Evolutionary conservation across 2,113 vertebrate species (phyloP), one percentile per base, ranked within the genome.

Genomic region (Lophura nycthemera): DNA sequence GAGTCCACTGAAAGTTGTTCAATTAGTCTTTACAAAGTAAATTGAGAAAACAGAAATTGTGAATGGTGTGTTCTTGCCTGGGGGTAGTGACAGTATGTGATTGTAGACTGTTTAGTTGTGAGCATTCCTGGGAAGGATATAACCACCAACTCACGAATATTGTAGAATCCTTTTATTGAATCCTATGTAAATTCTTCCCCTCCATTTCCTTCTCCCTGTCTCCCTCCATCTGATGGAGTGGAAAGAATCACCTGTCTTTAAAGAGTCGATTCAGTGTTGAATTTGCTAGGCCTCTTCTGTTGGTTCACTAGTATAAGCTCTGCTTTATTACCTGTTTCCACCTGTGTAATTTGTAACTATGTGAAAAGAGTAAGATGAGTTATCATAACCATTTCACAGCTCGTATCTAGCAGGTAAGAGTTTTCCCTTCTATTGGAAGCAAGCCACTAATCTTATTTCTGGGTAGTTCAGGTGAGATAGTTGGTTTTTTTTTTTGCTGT

Each of bases 21-120:
- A 89, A 72, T 94, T 90, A 76, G n/a, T 22, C 48, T 91, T 87
- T 84, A 29, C 52, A 73, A 89, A 88, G 71, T 61, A 75, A 89
- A 36, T 21, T 61, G 40, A 76, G 61, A 65, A 83, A 82, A 86
- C 86, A 74, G 7, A 32, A 67, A 17, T 75, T 36, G 32, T 82
- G 88, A 32, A 71, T 85, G 60, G 43, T 76, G 59, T 87, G n/a
- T 61, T 89, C 54, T 92, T 85, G 45, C 71, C 87, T 65, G 40
- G 45, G 45, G 59, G 24, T 66, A 21, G 57, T 8, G 52, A 21
- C 54, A 29, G 24, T 66, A 7, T 19, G 24, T 36, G 72, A 69
- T 85, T 59, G 43, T 29, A 43, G 60, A 29, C 76, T 77, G 50
- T 80, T 50, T 36, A 30, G 24, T 83, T 87, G 60, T 64, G 42